These are phyloP conservation scores for Sebastes paucispinis DNA, from an alignment of 2,797 vertebrate genomes.

Conservation along the genomic window DNA sequence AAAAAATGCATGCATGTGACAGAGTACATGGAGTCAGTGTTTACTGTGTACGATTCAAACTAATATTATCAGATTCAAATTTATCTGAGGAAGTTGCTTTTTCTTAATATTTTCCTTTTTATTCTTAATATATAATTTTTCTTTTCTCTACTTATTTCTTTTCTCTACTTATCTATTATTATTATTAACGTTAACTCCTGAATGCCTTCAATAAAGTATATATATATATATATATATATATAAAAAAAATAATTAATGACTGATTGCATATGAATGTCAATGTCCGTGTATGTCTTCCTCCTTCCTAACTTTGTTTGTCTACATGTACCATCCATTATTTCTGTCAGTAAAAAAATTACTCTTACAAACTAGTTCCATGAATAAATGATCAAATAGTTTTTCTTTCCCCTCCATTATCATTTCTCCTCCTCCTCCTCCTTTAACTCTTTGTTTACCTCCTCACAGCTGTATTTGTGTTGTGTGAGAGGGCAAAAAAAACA, in stretches of 20 bases:
- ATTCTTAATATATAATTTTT: no score
- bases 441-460: slow-evolving; percentile 19
- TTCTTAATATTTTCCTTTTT: no score
- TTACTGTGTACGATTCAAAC: not conserved
- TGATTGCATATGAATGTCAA: no score
- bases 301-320: not conserved
- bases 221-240: no score
- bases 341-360: not conserved
- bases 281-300: not conserved
- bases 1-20: not conserved
- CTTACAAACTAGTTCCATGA: not conserved
- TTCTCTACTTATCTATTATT: no score
- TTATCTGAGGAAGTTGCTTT: no score
- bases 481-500: slow-evolving; percentile 33
- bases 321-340: not conserved
- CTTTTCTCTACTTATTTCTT: no score
- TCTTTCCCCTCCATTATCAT: not conserved
- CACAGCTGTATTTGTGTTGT: slow-evolving; percentile 72
- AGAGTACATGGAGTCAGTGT: not conserved
- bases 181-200: no score
- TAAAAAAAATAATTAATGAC: no score
- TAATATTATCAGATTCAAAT: not conserved
- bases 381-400: not conserved
- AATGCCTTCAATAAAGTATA: no score
- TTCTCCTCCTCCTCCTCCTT: not conserved